These are phyloP conservation scores for Notothenia coriiceps DNA, from an alignment of 2,113 vertebrate genomes.

Conservation along the genomic window DNA sequence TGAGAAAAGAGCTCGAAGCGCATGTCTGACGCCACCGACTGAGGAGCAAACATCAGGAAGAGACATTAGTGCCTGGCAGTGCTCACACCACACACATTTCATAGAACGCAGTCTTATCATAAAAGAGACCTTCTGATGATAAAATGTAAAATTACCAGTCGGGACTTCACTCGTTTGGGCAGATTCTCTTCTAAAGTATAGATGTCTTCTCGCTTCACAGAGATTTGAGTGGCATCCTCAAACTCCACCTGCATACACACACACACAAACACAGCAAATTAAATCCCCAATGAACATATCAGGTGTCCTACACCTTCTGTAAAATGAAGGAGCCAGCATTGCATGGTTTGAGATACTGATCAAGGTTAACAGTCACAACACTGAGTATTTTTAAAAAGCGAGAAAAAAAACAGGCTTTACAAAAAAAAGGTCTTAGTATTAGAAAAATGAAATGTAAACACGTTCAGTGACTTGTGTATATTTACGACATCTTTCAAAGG, in stretches of 20 bases:
- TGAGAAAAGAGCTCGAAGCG: conserved; percentile 96
- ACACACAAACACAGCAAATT: not conserved
- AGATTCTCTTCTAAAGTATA: conserved; percentile 94
- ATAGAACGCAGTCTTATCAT: no score
- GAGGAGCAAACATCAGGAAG: not conserved
- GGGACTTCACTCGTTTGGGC: conserved; percentile 95
- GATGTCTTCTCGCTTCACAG: conserved; percentile 95
- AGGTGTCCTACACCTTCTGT: no score
- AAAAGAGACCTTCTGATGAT: not conserved
- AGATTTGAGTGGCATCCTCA: conserved; percentile 94
- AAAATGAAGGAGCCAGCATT: no score
- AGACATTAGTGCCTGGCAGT: not conserved
- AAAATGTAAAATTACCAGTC: conserved; percentile 84
- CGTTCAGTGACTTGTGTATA: no score
- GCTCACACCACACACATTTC: no score
- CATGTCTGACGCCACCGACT: conserved; percentile 99
- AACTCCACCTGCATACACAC: conserved; percentile 90
- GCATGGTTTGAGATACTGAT: no score
- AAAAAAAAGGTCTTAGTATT: no score
- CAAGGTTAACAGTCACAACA: no score
- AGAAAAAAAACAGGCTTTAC: no score
- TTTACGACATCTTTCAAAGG: no score
- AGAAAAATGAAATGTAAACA: no score
- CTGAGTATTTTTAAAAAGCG: no score
- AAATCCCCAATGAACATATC: not conserved